Base-by-base conservation (phyloP, 2,888 invertebrate genomes). In the Muscina levida region DNA sequence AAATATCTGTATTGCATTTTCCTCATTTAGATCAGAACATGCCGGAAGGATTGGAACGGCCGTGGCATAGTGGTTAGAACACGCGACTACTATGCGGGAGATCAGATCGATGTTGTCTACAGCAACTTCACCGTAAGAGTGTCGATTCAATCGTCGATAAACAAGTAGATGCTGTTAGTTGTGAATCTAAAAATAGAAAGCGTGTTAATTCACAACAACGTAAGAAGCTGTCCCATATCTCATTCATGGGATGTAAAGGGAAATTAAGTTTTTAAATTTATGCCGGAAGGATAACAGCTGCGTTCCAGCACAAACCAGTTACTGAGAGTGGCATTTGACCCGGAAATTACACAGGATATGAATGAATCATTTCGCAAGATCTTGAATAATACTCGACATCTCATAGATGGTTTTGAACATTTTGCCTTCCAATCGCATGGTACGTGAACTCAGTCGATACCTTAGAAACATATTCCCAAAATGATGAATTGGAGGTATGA, bases 231-330 rank as follows among this genome's bases (percentile, higher is more conserved):
- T n/a, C n/a, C n/a, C n/a, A n/a, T n/a, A n/a, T n/a, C n/a, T n/a
- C n/a, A n/a, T n/a, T n/a, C n/a, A n/a, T n/a, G n/a, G n/a, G n/a
- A n/a, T n/a, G n/a, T n/a, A n/a, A n/a, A n/a, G n/a, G n/a, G n/a
- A n/a, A n/a, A n/a, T n/a, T n/a, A n/a, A n/a, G n/a, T n/a, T n/a
- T n/a, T n/a, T n/a, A n/a, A n/a, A n/a, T n/a, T n/a, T n/a, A n/a
- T n/a, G n/a, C n/a, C n/a, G n/a, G n/a, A 98, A 88, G 98, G 98
- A 0, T 90, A 98, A 79, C 98, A 98, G 88, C 91, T 99, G 51
- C 92, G 98, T 4, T 97, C 98, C 0, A 97, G 96, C 86, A 97
- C 97, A 39, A 98, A 98, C 91, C 98, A 98, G 91, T 93, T 97
- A 53, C 93, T 95, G 83, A 95, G 95, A 91, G 92, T 93, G 84